Conservation (phyloP, 2,797 vertebrate species). For the Bovichtus diacanthus region DNA sequence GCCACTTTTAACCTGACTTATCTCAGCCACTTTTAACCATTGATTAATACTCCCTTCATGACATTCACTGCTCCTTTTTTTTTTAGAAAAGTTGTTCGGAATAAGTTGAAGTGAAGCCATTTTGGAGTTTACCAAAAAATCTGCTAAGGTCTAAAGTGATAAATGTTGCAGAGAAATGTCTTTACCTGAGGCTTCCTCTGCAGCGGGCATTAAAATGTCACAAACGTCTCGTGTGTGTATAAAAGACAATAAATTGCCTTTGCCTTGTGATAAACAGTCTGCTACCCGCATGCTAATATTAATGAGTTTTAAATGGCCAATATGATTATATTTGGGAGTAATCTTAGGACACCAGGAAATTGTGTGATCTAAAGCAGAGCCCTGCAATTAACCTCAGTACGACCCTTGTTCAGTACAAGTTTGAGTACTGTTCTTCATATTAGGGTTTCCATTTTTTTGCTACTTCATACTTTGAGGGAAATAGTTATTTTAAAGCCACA, state of each 20-base stretch:
- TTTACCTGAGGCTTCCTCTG: slow-evolving; percentile 5
- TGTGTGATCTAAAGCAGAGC: neutral
- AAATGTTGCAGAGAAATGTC: slow-evolving; percentile 15
- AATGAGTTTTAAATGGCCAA: slow-evolving; percentile 14
- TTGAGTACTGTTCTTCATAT: neutral
- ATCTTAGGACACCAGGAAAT: neutral
- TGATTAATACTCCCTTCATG: neutral
- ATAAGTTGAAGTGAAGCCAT: neutral
- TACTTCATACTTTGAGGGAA: neutral
- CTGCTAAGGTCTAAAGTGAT: neutral
- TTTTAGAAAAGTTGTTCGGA: neutral
- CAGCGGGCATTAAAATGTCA: slow-evolving; percentile 39
- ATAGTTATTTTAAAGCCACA: neutral
- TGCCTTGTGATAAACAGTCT: slow-evolving; percentile 9
- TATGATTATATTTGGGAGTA: neutral
- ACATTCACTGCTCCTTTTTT: neutral
- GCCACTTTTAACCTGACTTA: neutral
- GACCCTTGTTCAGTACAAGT: neutral
- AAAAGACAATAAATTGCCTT: slow-evolving; percentile 1
- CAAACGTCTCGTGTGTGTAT: slow-evolving; percentile 21
- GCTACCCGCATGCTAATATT: slow-evolving; percentile 13
- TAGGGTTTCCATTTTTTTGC: neutral
- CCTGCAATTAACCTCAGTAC: neutral
- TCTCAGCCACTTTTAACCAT: neutral
- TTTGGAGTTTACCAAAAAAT: neutral